Base-by-base conservation (phyloP, 1,140 invertebrate species). In the Leptoteleia sp. region DNA sequence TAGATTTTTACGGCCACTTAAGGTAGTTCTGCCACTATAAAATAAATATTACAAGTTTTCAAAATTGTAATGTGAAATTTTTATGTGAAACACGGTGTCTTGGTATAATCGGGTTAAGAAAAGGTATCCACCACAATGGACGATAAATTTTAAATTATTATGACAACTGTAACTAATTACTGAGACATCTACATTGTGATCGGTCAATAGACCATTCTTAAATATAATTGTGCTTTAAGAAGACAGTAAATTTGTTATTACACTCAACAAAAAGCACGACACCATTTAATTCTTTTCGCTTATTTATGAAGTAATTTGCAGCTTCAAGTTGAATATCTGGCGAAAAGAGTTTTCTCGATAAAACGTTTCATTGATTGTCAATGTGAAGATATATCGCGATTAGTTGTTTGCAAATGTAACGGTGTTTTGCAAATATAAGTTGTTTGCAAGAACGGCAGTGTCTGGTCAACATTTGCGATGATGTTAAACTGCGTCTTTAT, bases 51-150 rank as follows among this genome's bases (percentile, higher is more conserved):
- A 37, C 19, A 5, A 12, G 3, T 29, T 38, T 47, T 68, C 11
- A 11, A 55, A 45, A 54, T 47, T 68, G 40, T 31, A n/a, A n/a
- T n/a, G n/a, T n/a, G n/a, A n/a, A n/a, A n/a, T 19, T 55, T 55
- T n/a, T 17, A 29, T 7, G 35, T 68, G 35, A 64, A 64, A 42
- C 33, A 64, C 12, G 37, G 45, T 50, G 50, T 16, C 45, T 42
- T 33, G 22, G 35, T n/a, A 52, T 52, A 31, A 15, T 31, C 27
- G 42, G 37, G 33, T 7, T 3, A 17, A 13, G 27, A 29, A 29
- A n/a, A n/a, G n/a, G n/a, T 7, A 7, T 1, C 27, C 1, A 11
- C 9, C n/a, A 9, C 45, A 59, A 59, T 22, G 13, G 55, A 35
- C 15, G 2, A n/a, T 45, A 45, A 43, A 45, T 0, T 43, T 45